A percentile compares a stretch with the other conserved stretches of the same genome.
phyloP scores from a whole-genome alignment of 1,140 invertebrate species.

The Listronotus bonariensis region DNA sequence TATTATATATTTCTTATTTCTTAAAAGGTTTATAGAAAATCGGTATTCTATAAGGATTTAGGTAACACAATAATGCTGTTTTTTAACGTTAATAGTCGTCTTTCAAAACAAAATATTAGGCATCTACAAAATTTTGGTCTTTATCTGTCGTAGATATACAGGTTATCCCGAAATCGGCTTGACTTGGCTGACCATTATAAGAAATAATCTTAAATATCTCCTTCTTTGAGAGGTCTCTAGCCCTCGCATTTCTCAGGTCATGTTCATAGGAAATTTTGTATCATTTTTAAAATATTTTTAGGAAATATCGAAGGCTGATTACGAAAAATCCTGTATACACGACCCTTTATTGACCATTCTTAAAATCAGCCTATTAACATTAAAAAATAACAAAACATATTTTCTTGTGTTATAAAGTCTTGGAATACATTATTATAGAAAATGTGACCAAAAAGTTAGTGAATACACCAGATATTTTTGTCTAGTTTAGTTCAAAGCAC shows the following conservation, averaged over 20 bases:
- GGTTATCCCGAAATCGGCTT: too few relatives aligned
- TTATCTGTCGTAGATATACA: too few relatives aligned
- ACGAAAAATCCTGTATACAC: neutral
- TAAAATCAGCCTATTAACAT: neutral
- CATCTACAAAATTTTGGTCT: neutral
- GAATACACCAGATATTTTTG: slow-evolving; percentile 7
- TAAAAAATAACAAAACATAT: slow-evolving; percentile 2
- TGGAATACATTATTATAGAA: slow-evolving; percentile 12
- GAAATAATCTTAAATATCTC: too few relatives aligned
- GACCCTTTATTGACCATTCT: neutral
- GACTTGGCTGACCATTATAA: too few relatives aligned
- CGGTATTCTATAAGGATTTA: neutral
- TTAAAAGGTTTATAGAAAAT: neutral
- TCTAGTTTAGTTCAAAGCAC: slow-evolving; percentile 30
- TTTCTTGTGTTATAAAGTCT: slow-evolving; percentile 20
- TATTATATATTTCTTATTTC: neutral
- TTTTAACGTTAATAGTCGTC: neutral
- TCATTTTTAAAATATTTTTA: too few relatives aligned
- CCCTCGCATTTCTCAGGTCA: too few relatives aligned
- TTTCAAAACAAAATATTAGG: neutral
- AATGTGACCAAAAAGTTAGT: slow-evolving; percentile 14
- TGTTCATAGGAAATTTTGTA: too few relatives aligned
- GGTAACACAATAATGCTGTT: neutral
- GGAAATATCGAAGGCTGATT: neutral
- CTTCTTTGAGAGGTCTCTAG: too few relatives aligned